These are phyloP conservation scores for Montipora cactus DNA, from an alignment of 64 coral and sea anemone genomes.

Conservation along the genomic window DNA sequence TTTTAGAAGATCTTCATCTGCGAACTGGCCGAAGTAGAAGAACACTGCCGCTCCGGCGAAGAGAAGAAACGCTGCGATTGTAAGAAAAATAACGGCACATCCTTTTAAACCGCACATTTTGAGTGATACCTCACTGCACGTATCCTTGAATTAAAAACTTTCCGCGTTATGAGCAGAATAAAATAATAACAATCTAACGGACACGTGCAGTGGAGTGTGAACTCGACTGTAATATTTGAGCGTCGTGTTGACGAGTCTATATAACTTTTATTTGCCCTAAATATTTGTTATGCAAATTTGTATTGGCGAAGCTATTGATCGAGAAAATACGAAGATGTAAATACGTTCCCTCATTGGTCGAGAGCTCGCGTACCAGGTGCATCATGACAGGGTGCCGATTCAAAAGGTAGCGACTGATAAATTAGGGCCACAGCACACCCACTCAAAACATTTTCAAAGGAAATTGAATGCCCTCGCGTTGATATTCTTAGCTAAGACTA, in stretches of 20 bases:
- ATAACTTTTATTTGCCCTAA: conserved; percentile 20
- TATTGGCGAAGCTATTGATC: background rate
- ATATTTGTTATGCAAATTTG: conserved; percentile 43
- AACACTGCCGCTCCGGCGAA: conserved; percentile 80
- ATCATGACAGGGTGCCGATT: conserved; percentile 38
- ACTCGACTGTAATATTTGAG: conserved; percentile 4
- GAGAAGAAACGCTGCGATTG: conserved; percentile 69
- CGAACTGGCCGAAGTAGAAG: conserved; percentile 86
- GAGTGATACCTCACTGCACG: background rate
- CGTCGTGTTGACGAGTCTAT: background rate
- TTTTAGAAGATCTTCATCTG: conserved; percentile 58
- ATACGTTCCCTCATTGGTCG: background rate
- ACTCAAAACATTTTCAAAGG: background rate
- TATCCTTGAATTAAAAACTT: background rate
- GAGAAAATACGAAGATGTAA: conserved; percentile 18
- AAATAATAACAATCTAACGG: background rate
- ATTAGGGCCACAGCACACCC: background rate
- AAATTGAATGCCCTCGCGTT: too few species aligned
- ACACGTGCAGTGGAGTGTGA: conserved; percentile 47
- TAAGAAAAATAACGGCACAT: conserved; percentile 64
- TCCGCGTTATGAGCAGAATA: background rate
- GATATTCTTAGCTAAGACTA: too few species aligned
- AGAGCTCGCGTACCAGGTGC: conserved; percentile 24
- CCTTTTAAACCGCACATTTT: conserved; percentile 22
- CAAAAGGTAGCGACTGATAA: conserved; percentile 3